Evolutionary conservation across 2,797 vertebrate genomes (phyloP).

Genomic region (Buphagus erythrorhynchus): DNA sequence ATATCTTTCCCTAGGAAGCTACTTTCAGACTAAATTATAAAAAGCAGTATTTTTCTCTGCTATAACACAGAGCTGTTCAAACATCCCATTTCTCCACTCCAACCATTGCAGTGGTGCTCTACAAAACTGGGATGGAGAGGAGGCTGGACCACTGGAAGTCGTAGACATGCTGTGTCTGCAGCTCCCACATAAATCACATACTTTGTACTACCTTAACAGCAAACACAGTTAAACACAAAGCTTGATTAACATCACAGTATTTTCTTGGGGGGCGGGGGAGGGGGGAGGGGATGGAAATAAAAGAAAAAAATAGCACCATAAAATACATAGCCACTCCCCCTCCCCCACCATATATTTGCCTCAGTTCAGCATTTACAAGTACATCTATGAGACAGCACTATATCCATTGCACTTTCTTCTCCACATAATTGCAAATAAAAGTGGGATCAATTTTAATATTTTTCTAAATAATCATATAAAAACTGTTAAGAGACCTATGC

Average conservation of each 20-base stretch:
- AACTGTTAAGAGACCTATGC: neutral
- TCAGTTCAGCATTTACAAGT: neutral
- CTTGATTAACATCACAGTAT: neutral
- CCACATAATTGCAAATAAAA: neutral
- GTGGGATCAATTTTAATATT: neutral
- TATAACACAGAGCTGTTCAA: neutral
- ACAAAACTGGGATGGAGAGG: neutral
- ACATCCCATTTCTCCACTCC: neutral
- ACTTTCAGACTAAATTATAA: neutral
- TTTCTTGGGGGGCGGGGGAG: neutral
- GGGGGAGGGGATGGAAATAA: accelerated
- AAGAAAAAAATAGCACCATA: neutral
- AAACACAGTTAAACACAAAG: constrained; percentile 25
- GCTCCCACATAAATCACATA: neutral
- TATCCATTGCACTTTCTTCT: neutral
- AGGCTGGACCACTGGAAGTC: neutral
- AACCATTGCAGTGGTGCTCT: neutral
- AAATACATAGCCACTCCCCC: neutral
- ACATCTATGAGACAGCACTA: neutral
- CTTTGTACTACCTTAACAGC: constrained; percentile 16
- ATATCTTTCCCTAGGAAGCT: neutral
- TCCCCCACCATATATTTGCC: neutral
- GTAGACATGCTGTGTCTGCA: neutral
- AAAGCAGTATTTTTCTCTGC: neutral
- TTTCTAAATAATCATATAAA: neutral